Conservation (phyloP, 2,888 invertebrate species). For the Leptinotarsa juncta region DNA sequence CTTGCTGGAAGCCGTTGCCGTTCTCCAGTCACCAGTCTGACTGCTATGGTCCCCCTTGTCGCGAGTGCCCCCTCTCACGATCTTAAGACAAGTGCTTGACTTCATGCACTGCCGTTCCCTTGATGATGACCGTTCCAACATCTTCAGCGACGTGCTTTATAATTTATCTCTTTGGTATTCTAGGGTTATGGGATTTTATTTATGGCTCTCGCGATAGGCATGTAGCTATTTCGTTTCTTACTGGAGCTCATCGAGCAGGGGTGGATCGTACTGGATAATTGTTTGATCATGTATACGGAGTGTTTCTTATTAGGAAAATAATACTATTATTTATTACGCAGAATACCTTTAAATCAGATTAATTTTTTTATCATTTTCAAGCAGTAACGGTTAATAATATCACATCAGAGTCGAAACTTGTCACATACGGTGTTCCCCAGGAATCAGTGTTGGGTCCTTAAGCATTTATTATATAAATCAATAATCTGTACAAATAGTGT, state of each 20-base stretch:
- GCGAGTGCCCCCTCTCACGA: slow-evolving; percentile 39
- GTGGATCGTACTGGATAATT: neutral
- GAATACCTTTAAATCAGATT: too few relatives aligned
- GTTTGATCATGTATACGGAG: neutral
- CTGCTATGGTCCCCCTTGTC: slow-evolving; percentile 43
- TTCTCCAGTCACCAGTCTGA: slow-evolving; percentile 44
- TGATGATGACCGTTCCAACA: slow-evolving; percentile 26
- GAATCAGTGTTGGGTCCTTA: too few relatives aligned
- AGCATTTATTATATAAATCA: too few relatives aligned
- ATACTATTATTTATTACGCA: too few relatives aligned
- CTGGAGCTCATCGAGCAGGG: neutral
- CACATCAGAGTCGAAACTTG: too few relatives aligned
- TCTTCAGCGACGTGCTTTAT: slow-evolving; percentile 25
- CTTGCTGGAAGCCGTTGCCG: slow-evolving; percentile 33
- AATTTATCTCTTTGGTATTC: slow-evolving; percentile 23
- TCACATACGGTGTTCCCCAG: too few relatives aligned
- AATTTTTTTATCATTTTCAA: too few relatives aligned
- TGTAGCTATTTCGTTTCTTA: slow-evolving; percentile 12
- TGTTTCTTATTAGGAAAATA: too few relatives aligned
- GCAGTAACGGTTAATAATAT: too few relatives aligned
- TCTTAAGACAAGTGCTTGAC: slow-evolving; percentile 40
- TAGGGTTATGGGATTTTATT: neutral
- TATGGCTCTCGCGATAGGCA: neutral
- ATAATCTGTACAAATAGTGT: too few relatives aligned
- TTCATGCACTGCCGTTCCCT: slow-evolving; percentile 29